These are phyloP conservation scores for Sitta carolinensis DNA, from an alignment of 2,797 vertebrate genomes.

Conservation along the genomic window DNA sequence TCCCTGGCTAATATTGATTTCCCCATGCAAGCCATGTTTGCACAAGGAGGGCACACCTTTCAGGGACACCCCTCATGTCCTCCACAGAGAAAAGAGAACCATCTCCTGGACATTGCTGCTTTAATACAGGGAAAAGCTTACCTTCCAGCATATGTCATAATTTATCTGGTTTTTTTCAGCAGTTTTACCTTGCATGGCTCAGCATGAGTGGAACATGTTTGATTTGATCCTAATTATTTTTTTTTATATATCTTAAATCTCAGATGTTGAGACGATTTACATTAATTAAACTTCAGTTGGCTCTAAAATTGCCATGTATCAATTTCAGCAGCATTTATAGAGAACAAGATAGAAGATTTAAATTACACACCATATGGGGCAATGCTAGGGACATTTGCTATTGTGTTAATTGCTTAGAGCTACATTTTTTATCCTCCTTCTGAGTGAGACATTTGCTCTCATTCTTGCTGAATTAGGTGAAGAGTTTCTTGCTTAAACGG, in stretches of 20 bases:
- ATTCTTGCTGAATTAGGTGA: background rate
- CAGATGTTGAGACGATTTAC: constrained; percentile 22
- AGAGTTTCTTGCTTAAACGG: background rate
- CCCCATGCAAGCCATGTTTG: background rate
- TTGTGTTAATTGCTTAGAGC: constrained; percentile 68
- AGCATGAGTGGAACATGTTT: background rate
- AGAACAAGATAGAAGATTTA: constrained; percentile 50
- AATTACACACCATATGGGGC: constrained; percentile 61
- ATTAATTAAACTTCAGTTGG: constrained; percentile 63
- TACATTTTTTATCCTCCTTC: constrained; percentile 31
- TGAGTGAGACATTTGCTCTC: background rate
- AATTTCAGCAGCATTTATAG: constrained; percentile 50
- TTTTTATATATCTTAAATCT: constrained; percentile 2
- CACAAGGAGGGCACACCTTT: background rate
- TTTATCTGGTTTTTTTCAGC: accelerated
- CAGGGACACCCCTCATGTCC: background rate
- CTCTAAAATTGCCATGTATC: constrained; percentile 52
- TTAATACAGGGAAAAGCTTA: background rate
- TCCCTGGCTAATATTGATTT: background rate
- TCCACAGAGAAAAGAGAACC: background rate
- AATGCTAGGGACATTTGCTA: constrained; percentile 54
- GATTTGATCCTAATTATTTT: constrained; percentile 3
- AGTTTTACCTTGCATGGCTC: background rate
- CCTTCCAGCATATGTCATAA: background rate
- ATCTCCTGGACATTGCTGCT: background rate